phyloP scores from a whole-genome alignment of 2,888 invertebrate species.

The Portevinia maculata region DNA sequence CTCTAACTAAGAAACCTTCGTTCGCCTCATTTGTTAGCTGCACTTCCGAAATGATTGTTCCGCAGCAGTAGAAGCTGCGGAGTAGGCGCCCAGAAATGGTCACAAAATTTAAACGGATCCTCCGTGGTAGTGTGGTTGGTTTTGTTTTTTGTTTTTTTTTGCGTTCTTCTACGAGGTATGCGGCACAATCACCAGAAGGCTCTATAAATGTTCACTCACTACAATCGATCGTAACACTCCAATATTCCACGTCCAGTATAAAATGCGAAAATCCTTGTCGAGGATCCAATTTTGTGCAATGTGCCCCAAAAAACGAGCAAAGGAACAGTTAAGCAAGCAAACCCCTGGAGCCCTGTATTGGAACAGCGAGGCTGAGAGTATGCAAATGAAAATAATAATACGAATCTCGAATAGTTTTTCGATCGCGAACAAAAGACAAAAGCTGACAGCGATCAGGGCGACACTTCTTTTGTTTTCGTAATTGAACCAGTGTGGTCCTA shows the following conservation, averaged over 20 bases:
- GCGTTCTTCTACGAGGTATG: conserved; percentile 41
- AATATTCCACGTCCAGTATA: conserved; percentile 10
- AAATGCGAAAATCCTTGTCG: conserved; percentile 41
- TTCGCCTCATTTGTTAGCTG: conserved; percentile 62
- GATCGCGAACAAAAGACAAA: conserved; percentile 74
- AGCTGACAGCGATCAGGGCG: conserved; percentile 76
- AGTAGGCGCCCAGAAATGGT: conserved; percentile 64
- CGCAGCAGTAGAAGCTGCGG: conserved; percentile 16
- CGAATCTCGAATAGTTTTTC: conserved; percentile 73
- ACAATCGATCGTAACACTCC: conserved; percentile 28
- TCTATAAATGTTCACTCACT: conserved; percentile 58
- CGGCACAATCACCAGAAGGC: conserved; percentile 45
- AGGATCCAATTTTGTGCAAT: conserved; percentile 56
- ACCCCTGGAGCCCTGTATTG: conserved; percentile 7
- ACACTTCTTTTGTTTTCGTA: conserved; percentile 78
- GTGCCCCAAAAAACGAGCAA: conserved; percentile 24
- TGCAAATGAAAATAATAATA: conserved; percentile 74
- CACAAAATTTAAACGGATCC: conserved; percentile 20
- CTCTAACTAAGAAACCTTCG: conserved; percentile 50
- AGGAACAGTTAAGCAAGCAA: neutral
- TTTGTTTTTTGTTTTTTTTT: conserved; percentile 20
- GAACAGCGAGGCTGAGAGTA: conserved; percentile 45
- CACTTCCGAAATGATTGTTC: conserved; percentile 67
- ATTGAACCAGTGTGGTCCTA: conserved; percentile 81
- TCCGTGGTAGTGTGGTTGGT: neutral